Conservation (phyloP, 2,113 vertebrate genomes). For the Neolamprologus caudopunctatus region DNA sequence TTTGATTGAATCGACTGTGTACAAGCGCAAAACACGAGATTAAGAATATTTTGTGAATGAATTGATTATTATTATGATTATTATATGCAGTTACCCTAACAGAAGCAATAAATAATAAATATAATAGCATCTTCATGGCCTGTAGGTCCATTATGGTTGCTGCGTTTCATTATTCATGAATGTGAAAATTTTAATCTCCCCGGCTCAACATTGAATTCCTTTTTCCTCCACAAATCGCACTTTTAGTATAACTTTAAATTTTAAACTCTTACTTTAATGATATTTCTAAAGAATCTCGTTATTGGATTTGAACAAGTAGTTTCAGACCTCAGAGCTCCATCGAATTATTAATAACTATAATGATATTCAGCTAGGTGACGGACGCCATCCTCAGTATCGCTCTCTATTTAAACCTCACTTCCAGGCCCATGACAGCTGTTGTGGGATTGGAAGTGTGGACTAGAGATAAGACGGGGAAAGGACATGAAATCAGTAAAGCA, state of each 20-base stretch:
- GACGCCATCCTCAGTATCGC: neutral
- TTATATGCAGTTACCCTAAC: neutral
- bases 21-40: accelerated
- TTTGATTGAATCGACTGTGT: neutral
- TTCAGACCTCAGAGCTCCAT: neutral
- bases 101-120: neutral
- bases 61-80: neutral
- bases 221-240: neutral
- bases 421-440: neutral
- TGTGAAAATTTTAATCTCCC: neutral
- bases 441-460: neutral
- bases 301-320: neutral
- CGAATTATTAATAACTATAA: neutral
- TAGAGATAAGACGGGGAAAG: accelerated
- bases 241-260: neutral
- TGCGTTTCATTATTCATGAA: neutral
- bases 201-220: neutral
- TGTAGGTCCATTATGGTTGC: neutral
- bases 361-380: neutral
- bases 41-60: neutral
- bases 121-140: neutral
- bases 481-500: neutral
- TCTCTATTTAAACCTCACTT: neutral
- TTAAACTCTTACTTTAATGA: neutral
- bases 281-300: neutral